Conservation (phyloP, 1,140 invertebrate species). For the Augochlora pura region DNA sequence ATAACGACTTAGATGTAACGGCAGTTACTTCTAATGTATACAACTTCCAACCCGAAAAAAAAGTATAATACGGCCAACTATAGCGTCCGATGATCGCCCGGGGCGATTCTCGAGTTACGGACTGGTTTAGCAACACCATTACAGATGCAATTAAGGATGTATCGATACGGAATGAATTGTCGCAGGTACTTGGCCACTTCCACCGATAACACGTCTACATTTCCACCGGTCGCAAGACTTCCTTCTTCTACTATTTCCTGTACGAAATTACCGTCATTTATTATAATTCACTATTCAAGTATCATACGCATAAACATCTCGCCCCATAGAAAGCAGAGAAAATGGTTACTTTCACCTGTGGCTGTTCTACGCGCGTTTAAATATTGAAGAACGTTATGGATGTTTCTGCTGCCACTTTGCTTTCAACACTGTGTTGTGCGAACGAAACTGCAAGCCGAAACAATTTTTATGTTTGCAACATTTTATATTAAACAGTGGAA, state of each 20-base stretch:
- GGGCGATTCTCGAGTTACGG: constrained; percentile 38
- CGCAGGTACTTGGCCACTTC: constrained; percentile 9
- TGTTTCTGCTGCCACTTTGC: not conserved
- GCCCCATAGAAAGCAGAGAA: constrained; percentile 37
- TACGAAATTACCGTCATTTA: constrained; percentile 17
- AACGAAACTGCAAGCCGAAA: not conserved
- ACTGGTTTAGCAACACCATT: constrained; percentile 34
- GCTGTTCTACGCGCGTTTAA: constrained; percentile 4
- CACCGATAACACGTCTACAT: constrained; percentile 20
- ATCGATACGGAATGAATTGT: constrained; percentile 49
- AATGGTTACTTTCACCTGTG: constrained; percentile 39
- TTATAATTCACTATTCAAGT: constrained; percentile 24
- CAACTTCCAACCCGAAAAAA: not conserved
- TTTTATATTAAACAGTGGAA: too few species aligned
- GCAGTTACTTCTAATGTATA: not conserved
- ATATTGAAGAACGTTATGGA: not conserved
- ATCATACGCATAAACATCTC: constrained; percentile 23
- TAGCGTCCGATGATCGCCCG: constrained; percentile 8
- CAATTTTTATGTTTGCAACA: too few species aligned
- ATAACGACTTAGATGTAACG: not conserved
- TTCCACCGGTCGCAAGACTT: not conserved
- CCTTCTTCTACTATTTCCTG: constrained; percentile 12
- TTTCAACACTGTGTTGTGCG: not conserved
- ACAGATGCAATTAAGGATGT: constrained; percentile 53
- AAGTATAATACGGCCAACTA: constrained; percentile 27